Percentiles rank a stretch among this genome's conserved stretches.
Conservation (phyloP, 2,113 vertebrate genomes). For the Acanthochromis polyacanthus region DNA sequence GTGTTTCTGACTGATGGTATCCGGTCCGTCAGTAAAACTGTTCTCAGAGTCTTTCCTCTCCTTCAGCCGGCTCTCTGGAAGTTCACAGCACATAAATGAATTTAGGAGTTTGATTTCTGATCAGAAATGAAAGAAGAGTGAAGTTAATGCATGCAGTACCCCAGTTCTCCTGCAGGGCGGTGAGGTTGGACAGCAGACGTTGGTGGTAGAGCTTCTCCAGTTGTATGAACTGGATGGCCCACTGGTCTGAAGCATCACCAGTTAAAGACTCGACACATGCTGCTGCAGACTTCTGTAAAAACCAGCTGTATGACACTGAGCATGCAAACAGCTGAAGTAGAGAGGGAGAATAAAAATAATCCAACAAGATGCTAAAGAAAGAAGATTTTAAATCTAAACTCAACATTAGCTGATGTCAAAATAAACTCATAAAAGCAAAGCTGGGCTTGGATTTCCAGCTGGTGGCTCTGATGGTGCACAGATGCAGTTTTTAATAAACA, state of each 20-base stretch:
- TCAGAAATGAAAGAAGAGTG: neutral
- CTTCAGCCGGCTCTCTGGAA: slow-evolving; percentile 90
- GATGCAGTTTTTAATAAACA: neutral
- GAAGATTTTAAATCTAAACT: too few species aligned
- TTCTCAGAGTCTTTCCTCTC: slow-evolving; percentile 66
- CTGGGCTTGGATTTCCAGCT: too few species aligned
- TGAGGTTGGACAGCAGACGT: slow-evolving; percentile 92
- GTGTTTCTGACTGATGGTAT: slow-evolving; percentile 83
- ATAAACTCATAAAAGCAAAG: too few species aligned
- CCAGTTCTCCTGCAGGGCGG: slow-evolving; percentile 92
- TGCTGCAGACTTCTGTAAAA: too few species aligned
- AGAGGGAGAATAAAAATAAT: too few species aligned
- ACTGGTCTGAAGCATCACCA: slow-evolving; percentile 87
- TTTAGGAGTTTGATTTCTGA: neutral
- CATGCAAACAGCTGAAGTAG: too few species aligned
- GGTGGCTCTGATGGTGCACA: neutral
- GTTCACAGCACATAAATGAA: neutral
- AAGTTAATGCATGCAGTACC: slow-evolving; percentile 84
- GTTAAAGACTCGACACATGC: slow-evolving; percentile 78
- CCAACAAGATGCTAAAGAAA: too few species aligned
- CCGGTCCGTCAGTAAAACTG: slow-evolving; percentile 66
- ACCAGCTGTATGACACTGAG: too few species aligned
- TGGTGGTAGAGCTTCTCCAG: slow-evolving; percentile 95
- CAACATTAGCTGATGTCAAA: too few species aligned
- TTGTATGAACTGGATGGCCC: slow-evolving; percentile 94